Evolutionary conservation across 2,797 vertebrate genomes (phyloP), one percentile per base, ranked within the genome.

Genomic region (Microtus californicus): DNA sequence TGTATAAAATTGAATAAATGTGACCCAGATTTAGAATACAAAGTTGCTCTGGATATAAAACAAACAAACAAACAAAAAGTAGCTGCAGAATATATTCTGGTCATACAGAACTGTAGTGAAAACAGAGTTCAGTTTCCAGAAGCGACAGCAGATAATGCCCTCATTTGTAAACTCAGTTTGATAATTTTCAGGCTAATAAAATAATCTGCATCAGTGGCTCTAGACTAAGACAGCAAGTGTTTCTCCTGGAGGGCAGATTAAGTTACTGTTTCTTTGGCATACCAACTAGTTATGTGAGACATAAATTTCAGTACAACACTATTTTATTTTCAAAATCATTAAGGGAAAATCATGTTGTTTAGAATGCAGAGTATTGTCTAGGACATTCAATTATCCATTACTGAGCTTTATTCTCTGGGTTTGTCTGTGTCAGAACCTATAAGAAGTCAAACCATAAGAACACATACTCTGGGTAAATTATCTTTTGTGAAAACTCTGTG

Each of bases 81-180:
- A 90, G 29, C 94, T 69, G 23, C 12, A 67, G n/a, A 77, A 88
- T 97, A 31, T 88, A 85, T 95, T 97, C 59, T 95, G 15, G 54
- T 90, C 45, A 92, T 67, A 93, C 59, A 93, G 65, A 95, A 93
- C 12, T 92, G 34, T 59, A 71, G 59, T 73, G 59, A 82, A 93
- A 92, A 48, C 3, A 85, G 43, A 17, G 65, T 87, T 56, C 1
- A 5, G 17, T 90, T 96, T 85, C 59, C 63, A 91, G 56, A 95
- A 90, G 29, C 21, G 94, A 23, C 37, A 81, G 14, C 29, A 93
- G 43, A 45, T 92, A 90, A 86, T 56, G 10, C 25, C 11, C 51
- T 77, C 25, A 83, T 78, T 94, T 93, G 19, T 95, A 51, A 92
- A 25, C 31, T 90, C 86, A 93, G 86, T 78, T 86, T 88, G 54